phyloP scores from a whole-genome alignment of 2,113 vertebrate species.

The Saccopteryx leptura region DNA sequence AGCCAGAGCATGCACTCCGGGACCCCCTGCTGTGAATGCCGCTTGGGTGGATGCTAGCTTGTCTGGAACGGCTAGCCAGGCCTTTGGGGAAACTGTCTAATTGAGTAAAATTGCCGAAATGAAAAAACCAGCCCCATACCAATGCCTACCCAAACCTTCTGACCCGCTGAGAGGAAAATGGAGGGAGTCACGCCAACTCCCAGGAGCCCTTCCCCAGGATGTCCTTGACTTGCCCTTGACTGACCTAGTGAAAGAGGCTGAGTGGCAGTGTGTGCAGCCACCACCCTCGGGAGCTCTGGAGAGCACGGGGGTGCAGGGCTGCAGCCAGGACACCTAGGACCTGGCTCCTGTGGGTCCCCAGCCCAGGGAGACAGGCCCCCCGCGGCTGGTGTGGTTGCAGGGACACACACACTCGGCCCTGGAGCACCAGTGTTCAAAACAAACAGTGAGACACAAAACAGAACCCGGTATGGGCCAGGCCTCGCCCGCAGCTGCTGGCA shows the following conservation, averaged over 20 bases:
- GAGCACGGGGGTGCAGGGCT: not conserved
- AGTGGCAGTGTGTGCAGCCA: too few relatives aligned
- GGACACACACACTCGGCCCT: not conserved
- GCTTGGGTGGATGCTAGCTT: not conserved
- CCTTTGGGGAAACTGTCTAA: not conserved
- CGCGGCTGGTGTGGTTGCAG: not conserved
- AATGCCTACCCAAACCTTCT: too few relatives aligned
- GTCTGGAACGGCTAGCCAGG: not conserved
- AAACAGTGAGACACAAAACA: not conserved
- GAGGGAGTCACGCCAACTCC: not conserved
- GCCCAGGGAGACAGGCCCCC: not conserved
- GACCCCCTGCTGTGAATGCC: not conserved
- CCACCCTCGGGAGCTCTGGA: fast-evolving
- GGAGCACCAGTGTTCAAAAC: not conserved
- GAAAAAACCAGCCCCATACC: not conserved
- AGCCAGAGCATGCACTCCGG: not conserved
- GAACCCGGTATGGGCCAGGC: not conserved
- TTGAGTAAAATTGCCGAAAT: not conserved
- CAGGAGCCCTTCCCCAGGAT: not conserved
- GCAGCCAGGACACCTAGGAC: not conserved
- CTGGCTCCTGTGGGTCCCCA: not conserved
- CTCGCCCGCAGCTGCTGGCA: not conserved
- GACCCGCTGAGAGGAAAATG: not conserved
- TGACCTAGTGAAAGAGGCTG: not conserved
- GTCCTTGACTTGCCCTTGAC: not conserved